Base-by-base conservation (phyloP, 1,140 invertebrate genomes). In the Grapholita molesta region DNA sequence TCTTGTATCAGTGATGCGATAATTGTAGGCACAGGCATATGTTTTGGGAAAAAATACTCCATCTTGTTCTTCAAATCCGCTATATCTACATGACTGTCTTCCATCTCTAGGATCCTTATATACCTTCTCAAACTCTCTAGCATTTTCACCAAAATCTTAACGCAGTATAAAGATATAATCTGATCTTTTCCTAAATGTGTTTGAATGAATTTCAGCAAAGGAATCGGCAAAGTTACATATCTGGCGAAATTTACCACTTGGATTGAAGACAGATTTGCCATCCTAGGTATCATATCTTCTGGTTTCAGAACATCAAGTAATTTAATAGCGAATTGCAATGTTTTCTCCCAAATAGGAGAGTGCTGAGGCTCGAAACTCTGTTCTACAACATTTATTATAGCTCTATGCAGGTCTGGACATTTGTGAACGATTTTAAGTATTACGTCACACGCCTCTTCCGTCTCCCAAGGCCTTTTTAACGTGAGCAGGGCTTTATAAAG, bases 321-420 rank as follows among this genome's bases (percentile, higher is more conserved):
- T 78, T 92, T 89, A 65, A 92, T 85, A 11, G 93, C 72, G 84
- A 95, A 95, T 32, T 90, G 81, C 24, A 93, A 84, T 35, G 92
- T 84, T 74, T 78, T 91, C 66, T 94, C 86, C 94, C 94, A 95
- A 71, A 94, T 93, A 67, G 81, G 80, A 1, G 94, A 93, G 32
- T 92, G 83, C 82, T 93, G 90, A 0, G 94, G 94, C 74, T 93
- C 91, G 72, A 95, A 93, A 78, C 89, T 93, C 33, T 93, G 88
- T 74, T 94, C 94, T 2, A 95, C 79, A 28, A 90, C 87, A 67
- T 35, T 88, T 52, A 96, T 93, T 4, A 96, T 92, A 33, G 93
- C 92, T 85, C 94, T 93, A 9, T 95, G 93, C 55, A 97, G 90
- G 83, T 97, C 96, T 1, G 96, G 96, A 86, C 95, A 96, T 30